A percentile compares a stretch with the other conserved stretches of the same genome.
Evolutionary conservation across 2,113 vertebrate genomes (phyloP).

Genomic region (Ancistrus triradiatus): DNA sequence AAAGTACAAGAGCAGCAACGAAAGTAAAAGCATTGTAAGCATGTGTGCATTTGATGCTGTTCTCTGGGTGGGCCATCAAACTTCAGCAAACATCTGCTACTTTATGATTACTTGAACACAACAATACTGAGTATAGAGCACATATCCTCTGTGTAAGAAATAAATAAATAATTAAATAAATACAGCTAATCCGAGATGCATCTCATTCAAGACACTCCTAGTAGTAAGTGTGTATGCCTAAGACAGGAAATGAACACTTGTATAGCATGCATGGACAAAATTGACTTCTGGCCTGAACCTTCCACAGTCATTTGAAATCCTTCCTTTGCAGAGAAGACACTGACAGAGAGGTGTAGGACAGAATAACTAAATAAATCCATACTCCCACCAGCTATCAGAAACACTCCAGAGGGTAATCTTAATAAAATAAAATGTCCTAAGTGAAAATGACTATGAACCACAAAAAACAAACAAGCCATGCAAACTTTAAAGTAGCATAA

Average conservation of each 20-base stretch:
- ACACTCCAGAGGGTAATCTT: too few relatives aligned
- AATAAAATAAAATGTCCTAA: too few relatives aligned
- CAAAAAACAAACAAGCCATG: too few relatives aligned
- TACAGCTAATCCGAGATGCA: constrained; percentile 67
- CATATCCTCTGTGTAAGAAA: constrained; percentile 60
- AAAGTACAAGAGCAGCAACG: constrained; percentile 53
- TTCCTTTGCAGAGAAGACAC: too few relatives aligned
- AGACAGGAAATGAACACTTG: neutral
- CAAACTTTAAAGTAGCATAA: too few relatives aligned
- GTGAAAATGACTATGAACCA: too few relatives aligned
- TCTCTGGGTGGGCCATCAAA: constrained; percentile 37
- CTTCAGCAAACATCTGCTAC: constrained; percentile 24
- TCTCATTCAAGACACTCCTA: constrained; percentile 61
- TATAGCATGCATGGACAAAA: too few relatives aligned
- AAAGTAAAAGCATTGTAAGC: constrained; percentile 68
- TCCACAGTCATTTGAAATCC: too few relatives aligned
- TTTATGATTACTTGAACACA: constrained; percentile 33
- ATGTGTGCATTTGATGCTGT: constrained; percentile 64
- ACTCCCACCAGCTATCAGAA: too few relatives aligned
- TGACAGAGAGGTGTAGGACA: too few relatives aligned
- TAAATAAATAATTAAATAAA: constrained; percentile 77
- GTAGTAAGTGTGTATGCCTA: constrained; percentile 37
- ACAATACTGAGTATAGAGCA: constrained; percentile 32
- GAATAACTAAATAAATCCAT: too few relatives aligned
- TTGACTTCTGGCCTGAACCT: too few relatives aligned